Base-by-base conservation (phyloP, 2,797 vertebrate genomes). In the Caiman crocodilus region DNA sequence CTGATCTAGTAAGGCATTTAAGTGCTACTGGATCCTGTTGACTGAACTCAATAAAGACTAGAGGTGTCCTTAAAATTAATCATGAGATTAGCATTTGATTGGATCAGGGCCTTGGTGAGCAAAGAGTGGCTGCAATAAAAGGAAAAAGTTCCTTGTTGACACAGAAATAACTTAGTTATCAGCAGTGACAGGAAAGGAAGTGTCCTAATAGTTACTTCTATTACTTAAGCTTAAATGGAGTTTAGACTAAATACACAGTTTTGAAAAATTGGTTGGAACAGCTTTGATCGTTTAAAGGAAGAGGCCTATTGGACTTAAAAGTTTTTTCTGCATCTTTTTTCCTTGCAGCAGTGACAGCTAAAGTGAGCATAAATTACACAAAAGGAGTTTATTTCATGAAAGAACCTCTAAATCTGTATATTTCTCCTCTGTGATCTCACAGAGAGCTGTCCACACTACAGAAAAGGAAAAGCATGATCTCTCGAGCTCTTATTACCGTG, bases 331-430 rank as follows among this genome's bases (percentile, higher is more conserved):
- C 90, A 87, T 95, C 85, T 89, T 96, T 90, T 95, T 92, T 77
- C 75, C 77, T 95, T 95, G 91, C 91, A 95, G 91, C 75, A 67
- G 65, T 95, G 95, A 95, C 94, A 96, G 89, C 79, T 93, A 96
- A 96, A 97, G 96, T 92, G 96, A 96, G 91, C 90, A 94, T 85
- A 92, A 93, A 96, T 95, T 96, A 94, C 91, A 94, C 87, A 88
- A 96, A 96, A 95, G 82, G 94, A 94, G 95, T 95, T 87, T 94
- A 65, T 77, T 96, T 81, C 91, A 91, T 79, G 58, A 95, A 96
- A 95, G 79, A 88, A 82, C 90, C 92, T 95, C 94, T 93, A 92
- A 90, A 90, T 94, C 79, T 77, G 63, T 92, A 78, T 92, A 93
- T 93, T 95, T 76, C 79, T 58, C n/a, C 77, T 93, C 90, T 92